Evolutionary conservation across 2,113 vertebrate genomes (phyloP).

Genomic region (Colossoma macropomum): DNA sequence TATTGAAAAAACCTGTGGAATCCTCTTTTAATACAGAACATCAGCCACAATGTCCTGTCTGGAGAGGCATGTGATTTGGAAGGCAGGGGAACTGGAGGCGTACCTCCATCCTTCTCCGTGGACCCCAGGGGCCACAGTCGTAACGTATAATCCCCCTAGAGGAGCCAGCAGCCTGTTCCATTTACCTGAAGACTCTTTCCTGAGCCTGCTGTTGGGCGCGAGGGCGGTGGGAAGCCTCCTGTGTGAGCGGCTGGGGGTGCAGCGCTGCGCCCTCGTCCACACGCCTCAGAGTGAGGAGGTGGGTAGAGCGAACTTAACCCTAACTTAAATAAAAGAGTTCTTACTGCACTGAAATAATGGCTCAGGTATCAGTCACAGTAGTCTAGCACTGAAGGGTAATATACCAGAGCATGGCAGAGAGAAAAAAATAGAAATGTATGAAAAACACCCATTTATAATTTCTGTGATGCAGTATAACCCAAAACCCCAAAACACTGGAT

Average conservation of each 20-base stretch:
- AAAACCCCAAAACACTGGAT: too few relatives aligned
- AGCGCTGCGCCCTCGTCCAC: constrained; percentile 74
- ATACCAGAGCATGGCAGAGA: too few relatives aligned
- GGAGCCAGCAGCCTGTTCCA: constrained; percentile 67
- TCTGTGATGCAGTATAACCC: too few relatives aligned
- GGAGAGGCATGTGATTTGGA: constrained; percentile 70
- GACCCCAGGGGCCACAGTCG: constrained; percentile 73
- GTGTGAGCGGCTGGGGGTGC: constrained; percentile 67
- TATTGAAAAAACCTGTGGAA: too few relatives aligned
- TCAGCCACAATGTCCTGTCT: constrained; percentile 36
- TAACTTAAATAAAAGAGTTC: neutral
- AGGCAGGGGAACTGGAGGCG: constrained; percentile 69
- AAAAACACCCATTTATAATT: too few relatives aligned
- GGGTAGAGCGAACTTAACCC: neutral
- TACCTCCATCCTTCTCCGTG: constrained; percentile 75
- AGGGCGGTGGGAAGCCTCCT: constrained; percentile 66
- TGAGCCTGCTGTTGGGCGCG: constrained; percentile 69
- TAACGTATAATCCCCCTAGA: constrained; percentile 59
- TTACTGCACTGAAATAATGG: neutral
- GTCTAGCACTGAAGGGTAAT: too few relatives aligned
- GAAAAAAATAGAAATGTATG: too few relatives aligned
- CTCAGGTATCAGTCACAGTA: too few relatives aligned
- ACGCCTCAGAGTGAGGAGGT: constrained; percentile 49
- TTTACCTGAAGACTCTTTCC: constrained; percentile 64
- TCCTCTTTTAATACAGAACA: constrained; percentile 60